Base-by-base conservation (phyloP, 1,140 invertebrate species). In the Diprion similis region DNA sequence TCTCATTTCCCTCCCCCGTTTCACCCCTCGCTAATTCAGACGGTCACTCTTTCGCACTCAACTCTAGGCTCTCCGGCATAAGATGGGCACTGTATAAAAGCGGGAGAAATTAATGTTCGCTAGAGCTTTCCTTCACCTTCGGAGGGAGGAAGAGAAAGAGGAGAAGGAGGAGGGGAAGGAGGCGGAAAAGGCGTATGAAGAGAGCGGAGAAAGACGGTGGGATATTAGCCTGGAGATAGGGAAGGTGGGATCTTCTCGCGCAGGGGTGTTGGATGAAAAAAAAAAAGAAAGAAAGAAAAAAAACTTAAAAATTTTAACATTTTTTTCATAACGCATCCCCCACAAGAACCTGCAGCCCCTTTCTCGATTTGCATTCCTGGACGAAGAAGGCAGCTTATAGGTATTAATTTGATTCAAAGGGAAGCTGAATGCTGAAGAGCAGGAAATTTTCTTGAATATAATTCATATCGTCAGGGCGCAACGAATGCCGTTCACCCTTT, bases 301-400 rank as follows among this genome's bases (percentile, higher is more conserved):
- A 59, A 59, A 15, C 51, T 59, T 59, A 17, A 59, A 59, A 59
- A 59, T 15, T 59, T 59, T 59, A 59, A 59, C 51, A 59, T 59
- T 59, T 59, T 59, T 6, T 59, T 59, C 11, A 59, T 59, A 59
- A 8, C 51, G 51, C 51, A 59, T 8, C 51, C 51, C 51, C 51
- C 9, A 17, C 3, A 59, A 59, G 51, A 8, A 59, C 51, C n/a
- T 17, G 51, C n/a, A 13, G 51, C 9, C 51, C n/a, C 51, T 59
- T 59, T 17, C 51, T 59, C 11, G 51, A 59, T 59, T 59, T 59
- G n/a, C 51, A 59, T 59, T 59, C n/a, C 51, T 59, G 51, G 7
- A 11, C 51, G 51, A 8, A 59, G 51, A 59, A 13, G 51, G 51
- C 3, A 59, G 24, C 24, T 37, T 37, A 37, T 37, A 37, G n/a